phyloP scores from a whole-genome alignment of 2,888 invertebrate genomes.

The Erebia aethiops region DNA sequence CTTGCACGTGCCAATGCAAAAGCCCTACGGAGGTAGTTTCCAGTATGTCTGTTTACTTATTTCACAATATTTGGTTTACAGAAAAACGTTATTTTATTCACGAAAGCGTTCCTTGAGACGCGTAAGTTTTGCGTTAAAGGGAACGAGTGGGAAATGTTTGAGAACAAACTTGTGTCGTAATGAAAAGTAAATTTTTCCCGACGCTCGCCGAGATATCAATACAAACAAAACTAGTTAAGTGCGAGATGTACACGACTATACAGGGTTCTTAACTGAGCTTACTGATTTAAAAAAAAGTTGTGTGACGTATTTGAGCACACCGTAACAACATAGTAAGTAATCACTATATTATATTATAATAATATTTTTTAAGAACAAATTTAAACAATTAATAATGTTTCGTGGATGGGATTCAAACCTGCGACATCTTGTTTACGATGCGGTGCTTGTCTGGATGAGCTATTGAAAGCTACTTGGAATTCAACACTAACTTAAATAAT shows the following conservation, averaged over 20 bases:
- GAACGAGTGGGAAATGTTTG: conserved; percentile 66
- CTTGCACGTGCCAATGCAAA: background rate
- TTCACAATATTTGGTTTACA: conserved; percentile 25
- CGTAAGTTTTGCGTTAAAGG: conserved; percentile 44
- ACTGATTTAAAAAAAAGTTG: no score
- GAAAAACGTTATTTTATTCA: conserved; percentile 26
- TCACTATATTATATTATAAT: no score
- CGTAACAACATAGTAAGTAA: no score
- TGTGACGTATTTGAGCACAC: no score
- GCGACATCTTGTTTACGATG: no score
- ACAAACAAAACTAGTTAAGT: conserved; percentile 40
- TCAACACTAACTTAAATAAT: no score
- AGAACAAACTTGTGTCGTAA: conserved; percentile 72
- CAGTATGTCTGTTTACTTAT: conserved; percentile 22
- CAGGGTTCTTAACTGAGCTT: conserved; percentile 4
- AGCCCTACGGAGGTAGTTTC: background rate
- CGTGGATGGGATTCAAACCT: no score
- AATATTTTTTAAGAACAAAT: no score
- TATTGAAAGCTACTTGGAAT: no score
- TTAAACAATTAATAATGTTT: no score
- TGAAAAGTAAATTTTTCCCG: conserved; percentile 73
- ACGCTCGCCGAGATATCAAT: conserved; percentile 67
- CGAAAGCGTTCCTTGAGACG: conserved; percentile 22
- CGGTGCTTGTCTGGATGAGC: no score
- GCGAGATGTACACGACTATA: background rate